phyloP scores from a whole-genome alignment of 1,140 invertebrate species.

The Eufriesea mexicana region DNA sequence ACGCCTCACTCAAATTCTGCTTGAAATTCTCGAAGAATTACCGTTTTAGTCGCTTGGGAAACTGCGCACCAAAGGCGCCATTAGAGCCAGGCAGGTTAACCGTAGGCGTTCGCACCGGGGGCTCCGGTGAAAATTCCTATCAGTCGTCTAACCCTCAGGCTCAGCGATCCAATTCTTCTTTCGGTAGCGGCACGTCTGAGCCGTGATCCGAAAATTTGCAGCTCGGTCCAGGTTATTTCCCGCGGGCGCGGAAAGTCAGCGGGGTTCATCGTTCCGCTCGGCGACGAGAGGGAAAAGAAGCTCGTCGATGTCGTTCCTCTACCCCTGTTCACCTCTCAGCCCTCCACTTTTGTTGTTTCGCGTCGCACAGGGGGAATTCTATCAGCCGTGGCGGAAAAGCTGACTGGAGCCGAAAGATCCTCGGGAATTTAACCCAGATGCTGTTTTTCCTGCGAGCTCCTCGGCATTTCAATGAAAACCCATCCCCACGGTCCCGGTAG shows the following conservation, averaged over 20 bases:
- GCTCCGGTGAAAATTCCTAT: too few species aligned
- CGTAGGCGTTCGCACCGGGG: too few species aligned
- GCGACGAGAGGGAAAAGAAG: background rate
- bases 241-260: constrained; percentile 18
- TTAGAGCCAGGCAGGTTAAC: too few species aligned
- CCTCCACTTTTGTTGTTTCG: background rate
- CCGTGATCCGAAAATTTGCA: constrained; percentile 6
- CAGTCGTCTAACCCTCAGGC: too few species aligned
- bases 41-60: too few species aligned
- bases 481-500: constrained; percentile 28
- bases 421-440: constrained; percentile 63
- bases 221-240: constrained; percentile 36
- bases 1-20: too few species aligned
- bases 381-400: constrained; percentile 22
- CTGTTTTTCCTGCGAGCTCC: constrained; percentile 50
- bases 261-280: background rate
- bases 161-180: background rate
- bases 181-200: background rate
- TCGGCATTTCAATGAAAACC: constrained; percentile 57
- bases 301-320: constrained; percentile 10
- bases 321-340: too few species aligned
- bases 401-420: constrained; percentile 40
- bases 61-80: too few species aligned
- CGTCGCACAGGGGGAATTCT: constrained; percentile 35
- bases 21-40: too few species aligned